A percentile compares a stretch with the other conserved stretches of the same genome.
phyloP scores from a whole-genome alignment of 2,797 vertebrate species.

The Lutra lutra region DNA sequence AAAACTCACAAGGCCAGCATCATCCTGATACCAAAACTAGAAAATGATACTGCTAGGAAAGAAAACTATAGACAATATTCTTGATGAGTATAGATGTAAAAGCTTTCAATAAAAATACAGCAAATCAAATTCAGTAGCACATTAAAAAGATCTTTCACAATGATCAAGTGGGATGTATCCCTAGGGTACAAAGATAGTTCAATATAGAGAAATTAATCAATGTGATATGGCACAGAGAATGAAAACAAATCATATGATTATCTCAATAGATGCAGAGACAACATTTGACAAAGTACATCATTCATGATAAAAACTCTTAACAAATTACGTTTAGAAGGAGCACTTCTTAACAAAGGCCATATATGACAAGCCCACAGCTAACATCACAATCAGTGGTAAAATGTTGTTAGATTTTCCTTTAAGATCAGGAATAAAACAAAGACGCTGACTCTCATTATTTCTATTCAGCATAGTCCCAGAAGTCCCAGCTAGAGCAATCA shows the following conservation, averaged over 20 bases:
- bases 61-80: not conserved
- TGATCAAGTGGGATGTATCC: not conserved
- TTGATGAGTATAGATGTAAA: not conserved
- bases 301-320: not conserved
- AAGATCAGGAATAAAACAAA: not conserved
- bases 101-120: not conserved
- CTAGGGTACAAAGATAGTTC: not conserved
- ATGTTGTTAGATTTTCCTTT: not conserved
- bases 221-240: not conserved
- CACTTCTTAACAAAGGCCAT: not conserved
- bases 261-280: not conserved
- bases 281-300: not conserved
- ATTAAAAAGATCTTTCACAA: not conserved
- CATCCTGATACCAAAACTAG: not conserved
- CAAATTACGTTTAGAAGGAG: not conserved
- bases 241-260: not conserved
- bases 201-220: not conserved
- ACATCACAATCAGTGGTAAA: not conserved
- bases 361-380: not conserved
- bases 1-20: not conserved
- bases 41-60: not conserved
- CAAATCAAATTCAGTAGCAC: not conserved
- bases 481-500: not conserved
- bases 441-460: not conserved
- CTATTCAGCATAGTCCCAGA: not conserved